phyloP scores from a whole-genome alignment of 92 coral and sea anemone species.

The Scolanthus callimorphus region DNA sequence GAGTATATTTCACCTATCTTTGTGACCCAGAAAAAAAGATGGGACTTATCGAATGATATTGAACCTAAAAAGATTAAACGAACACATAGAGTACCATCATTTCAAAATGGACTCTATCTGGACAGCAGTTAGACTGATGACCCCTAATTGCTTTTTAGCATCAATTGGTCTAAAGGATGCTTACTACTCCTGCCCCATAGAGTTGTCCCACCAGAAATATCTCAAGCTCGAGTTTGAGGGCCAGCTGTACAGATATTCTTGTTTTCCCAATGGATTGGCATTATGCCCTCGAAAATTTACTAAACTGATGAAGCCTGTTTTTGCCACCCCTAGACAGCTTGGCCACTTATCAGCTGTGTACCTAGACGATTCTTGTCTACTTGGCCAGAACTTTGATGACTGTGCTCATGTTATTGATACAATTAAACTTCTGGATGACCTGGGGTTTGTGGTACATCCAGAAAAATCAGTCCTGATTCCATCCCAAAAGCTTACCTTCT shows the following conservation, averaged over 20 bases:
- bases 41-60: slow-evolving; percentile 2
- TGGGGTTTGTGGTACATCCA: neutral
- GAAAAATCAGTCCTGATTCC: neutral
- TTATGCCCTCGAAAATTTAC: slow-evolving; percentile 25
- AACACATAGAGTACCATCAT: slow-evolving; percentile 13
- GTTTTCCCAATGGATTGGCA: slow-evolving; percentile 22
- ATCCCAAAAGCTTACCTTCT: neutral
- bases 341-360: slow-evolving; percentile 13
- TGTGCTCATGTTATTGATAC: neutral
- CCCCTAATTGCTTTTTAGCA: slow-evolving; percentile 40
- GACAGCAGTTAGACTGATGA: slow-evolving; percentile 29
- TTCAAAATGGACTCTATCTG: slow-evolving; percentile 43
- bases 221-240: slow-evolving; percentile 22
- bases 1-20: slow-evolving; percentile 1
- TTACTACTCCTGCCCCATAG: slow-evolving; percentile 27
- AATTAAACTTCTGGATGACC: neutral
- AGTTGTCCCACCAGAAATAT: slow-evolving; percentile 16
- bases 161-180: slow-evolving; percentile 40
- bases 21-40: neutral
- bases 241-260: neutral
- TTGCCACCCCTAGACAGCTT: slow-evolving; percentile 4
- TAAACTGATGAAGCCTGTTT: slow-evolving; percentile 11
- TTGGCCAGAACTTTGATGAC: neutral
- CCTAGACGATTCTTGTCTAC: neutral
- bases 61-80: slow-evolving; percentile 25